Percentiles rank a stretch among this genome's conserved stretches.
phyloP scores from a whole-genome alignment of 2,888 invertebrate genomes.

The Zeuzera pyrina region DNA sequence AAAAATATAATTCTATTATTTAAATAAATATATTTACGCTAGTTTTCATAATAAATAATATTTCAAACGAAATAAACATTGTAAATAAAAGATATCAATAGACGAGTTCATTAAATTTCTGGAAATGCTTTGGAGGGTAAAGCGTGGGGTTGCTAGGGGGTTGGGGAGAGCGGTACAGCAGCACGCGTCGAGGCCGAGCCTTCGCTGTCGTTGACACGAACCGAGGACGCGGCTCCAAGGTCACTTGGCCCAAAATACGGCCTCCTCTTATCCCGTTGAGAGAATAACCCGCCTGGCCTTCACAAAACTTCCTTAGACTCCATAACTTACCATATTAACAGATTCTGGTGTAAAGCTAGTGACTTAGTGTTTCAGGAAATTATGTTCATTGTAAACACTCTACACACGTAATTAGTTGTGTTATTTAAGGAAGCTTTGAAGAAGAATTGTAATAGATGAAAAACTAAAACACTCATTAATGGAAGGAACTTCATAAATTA shows the following conservation, averaged over 20 bases:
- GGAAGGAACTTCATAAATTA: too few species aligned
- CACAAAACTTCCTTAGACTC: conserved; percentile 7
- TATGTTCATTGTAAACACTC: too few species aligned
- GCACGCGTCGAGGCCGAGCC: conserved; percentile 34
- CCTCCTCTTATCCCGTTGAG: conserved; percentile 8
- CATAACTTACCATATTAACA: not conserved
- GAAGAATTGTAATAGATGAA: not conserved
- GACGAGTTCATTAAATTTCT: conserved; percentile 36
- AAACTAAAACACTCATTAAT: not conserved
- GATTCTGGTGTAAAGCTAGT: too few species aligned
- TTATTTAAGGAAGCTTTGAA: too few species aligned
- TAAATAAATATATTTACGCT: too few species aligned
- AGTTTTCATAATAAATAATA: too few species aligned
- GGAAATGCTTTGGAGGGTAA: conserved; percentile 27
- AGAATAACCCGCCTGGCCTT: conserved; percentile 6
- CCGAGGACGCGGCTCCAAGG: conserved; percentile 60
- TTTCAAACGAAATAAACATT: too few species aligned
- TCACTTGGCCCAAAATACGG: conserved; percentile 39
- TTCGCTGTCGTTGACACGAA: conserved; percentile 61
- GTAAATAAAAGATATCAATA: too few species aligned
- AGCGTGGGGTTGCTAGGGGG: conserved; percentile 17
- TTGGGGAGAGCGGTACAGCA: conserved; percentile 28
- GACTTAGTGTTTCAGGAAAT: too few species aligned
- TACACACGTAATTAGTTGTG: too few species aligned
- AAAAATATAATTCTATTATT: too few species aligned